Evolutionary conservation across 2,113 vertebrate species (phyloP).

Genomic region (Picathartes gymnocephalus): DNA sequence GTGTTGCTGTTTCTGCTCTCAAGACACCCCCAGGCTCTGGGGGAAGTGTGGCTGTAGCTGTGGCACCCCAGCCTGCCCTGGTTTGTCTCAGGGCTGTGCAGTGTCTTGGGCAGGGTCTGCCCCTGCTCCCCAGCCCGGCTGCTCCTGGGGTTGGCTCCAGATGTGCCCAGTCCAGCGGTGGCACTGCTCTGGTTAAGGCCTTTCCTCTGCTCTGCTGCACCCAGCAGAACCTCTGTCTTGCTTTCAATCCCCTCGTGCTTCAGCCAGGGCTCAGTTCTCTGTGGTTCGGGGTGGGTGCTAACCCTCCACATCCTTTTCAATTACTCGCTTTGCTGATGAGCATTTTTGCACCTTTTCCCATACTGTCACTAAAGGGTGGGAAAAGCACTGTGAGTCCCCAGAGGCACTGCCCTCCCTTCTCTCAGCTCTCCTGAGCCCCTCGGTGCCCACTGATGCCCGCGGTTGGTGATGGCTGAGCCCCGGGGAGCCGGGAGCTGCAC

Average conservation of each 20-base stretch:
- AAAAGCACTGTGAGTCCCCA: neutral
- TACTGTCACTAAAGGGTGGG: neutral
- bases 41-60: neutral
- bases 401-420: neutral
- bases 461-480: neutral
- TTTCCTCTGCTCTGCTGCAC: neutral
- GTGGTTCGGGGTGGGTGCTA: neutral
- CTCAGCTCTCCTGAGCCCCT: neutral
- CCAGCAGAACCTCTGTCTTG: neutral
- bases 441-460: neutral
- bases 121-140: neutral
- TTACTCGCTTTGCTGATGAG: neutral
- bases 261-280: neutral
- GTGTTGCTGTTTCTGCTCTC: neutral
- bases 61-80: neutral
- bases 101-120: neutral
- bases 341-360: neutral
- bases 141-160: neutral
- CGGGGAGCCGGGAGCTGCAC: fast-evolving
- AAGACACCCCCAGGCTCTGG: neutral
- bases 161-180: fast-evolving
- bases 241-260: neutral
- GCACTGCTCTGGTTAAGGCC: neutral
- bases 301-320: neutral
- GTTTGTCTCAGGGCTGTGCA: neutral